These are phyloP conservation scores for Callosobruchus maculatus DNA, from an alignment of 2,888 invertebrate species.

Conservation along the genomic window DNA sequence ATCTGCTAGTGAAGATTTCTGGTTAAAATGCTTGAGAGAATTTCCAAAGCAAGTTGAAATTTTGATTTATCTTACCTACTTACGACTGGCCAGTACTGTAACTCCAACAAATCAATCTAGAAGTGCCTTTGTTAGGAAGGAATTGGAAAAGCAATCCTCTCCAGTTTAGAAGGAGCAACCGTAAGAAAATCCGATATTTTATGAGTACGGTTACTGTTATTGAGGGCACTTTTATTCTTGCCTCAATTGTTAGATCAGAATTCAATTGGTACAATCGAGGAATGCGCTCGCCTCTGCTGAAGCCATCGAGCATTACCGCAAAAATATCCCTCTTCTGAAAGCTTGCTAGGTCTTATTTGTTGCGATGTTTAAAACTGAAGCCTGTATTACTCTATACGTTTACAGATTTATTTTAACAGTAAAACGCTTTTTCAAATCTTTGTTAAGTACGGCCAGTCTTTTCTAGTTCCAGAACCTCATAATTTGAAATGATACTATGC, in stretches of 20 bases:
- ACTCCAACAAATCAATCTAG: background rate
- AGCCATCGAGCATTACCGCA: conserved; percentile 11
- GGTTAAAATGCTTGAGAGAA: too few species aligned
- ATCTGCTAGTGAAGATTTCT: too few species aligned
- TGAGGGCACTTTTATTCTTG: conserved; percentile 16
- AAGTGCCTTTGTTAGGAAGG: background rate
- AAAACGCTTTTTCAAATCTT: too few species aligned
- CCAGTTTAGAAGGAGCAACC: background rate
- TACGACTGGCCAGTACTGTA: background rate
- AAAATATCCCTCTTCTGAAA: background rate
- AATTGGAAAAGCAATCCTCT: background rate
- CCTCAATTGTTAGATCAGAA: conserved; percentile 20
- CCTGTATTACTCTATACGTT: background rate
- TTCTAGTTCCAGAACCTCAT: too few species aligned
- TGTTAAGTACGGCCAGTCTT: too few species aligned
- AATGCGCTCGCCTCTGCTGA: conserved; percentile 11
- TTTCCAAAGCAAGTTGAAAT: too few species aligned
- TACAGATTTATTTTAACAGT: too few species aligned
- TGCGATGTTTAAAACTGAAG: background rate
- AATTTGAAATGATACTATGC: too few species aligned
- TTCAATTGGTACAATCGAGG: conserved; percentile 18
- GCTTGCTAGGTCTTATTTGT: background rate
- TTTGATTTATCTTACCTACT: too few species aligned
- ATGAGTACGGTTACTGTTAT: conserved; percentile 20
- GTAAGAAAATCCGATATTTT: background rate